A percentile compares a stretch with the other conserved stretches of the same genome.
These are phyloP conservation scores for Falco biarmicus DNA, from an alignment of 2,797 vertebrate genomes.

Conservation along the genomic window DNA sequence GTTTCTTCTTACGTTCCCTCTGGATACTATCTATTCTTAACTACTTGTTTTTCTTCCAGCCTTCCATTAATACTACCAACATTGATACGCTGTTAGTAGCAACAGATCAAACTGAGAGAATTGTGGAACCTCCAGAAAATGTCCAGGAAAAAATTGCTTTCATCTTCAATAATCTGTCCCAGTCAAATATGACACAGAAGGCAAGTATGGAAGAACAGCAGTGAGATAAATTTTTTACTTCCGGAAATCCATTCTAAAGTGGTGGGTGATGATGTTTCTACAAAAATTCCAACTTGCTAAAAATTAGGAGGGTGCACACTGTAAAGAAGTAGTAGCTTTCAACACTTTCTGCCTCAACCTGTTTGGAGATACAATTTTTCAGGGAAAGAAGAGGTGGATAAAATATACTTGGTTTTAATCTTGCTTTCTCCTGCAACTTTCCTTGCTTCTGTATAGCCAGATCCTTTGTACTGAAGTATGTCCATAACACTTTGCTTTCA, in stretches of 20 bases:
- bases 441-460: neutral
- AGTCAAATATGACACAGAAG: constrained; percentile 99
- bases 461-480: neutral
- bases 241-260: neutral
- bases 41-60: constrained; percentile 76
- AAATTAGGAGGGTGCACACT: no score
- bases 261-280: neutral
- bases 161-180: constrained; percentile 99
- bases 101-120: constrained; percentile 97
- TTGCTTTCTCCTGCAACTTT: neutral
- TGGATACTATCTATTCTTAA: neutral
- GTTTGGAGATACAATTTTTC: neutral
- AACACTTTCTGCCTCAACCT: neutral
- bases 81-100: constrained; percentile 98
- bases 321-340: neutral
- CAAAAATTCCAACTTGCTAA: neutral
- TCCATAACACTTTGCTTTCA: neutral
- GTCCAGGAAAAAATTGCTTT: constrained; percentile 99
- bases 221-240: neutral
- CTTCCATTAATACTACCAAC: constrained; percentile 99
- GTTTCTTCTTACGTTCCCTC: neutral
- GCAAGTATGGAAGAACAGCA: constrained; percentile 72
- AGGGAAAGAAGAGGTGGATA: neutral
- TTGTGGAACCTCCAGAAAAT: constrained; percentile 97
- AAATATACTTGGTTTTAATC: neutral